phyloP scores from a whole-genome alignment of 2,113 vertebrate species.

The Dicaeum eximium region DNA sequence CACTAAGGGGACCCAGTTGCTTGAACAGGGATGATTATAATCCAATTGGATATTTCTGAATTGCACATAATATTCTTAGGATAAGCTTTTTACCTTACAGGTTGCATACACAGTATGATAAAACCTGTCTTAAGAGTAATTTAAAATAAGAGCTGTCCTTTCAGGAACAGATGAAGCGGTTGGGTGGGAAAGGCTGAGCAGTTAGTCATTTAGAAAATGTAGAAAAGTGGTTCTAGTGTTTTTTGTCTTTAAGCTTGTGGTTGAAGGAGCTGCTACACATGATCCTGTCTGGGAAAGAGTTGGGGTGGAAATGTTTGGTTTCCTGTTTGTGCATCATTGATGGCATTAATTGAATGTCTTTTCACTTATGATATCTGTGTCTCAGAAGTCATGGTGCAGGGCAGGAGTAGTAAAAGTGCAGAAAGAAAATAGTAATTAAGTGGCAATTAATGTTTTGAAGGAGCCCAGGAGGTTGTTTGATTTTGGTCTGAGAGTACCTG shows the following conservation, averaged over 20 bases:
- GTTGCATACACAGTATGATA: not conserved
- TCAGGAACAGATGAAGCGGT: not conserved
- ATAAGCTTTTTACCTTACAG: slow-evolving; percentile 7
- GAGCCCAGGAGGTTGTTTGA: not conserved
- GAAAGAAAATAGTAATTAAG: not conserved
- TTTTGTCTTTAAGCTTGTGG: not conserved
- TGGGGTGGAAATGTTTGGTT: not conserved
- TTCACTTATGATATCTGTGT: not conserved
- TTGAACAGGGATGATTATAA: slow-evolving; percentile 45
- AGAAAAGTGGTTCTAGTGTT: not conserved
- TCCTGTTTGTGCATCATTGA: not conserved
- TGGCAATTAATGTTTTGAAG: not conserved
- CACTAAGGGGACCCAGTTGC: slow-evolving; percentile 4
- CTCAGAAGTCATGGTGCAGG: not conserved
- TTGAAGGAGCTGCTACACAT: not conserved
- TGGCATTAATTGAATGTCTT: not conserved
- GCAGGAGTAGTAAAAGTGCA: not conserved
- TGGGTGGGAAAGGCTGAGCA: not conserved
- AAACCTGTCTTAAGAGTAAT: not conserved
- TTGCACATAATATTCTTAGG: slow-evolving; percentile 15
- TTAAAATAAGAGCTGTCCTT: not conserved
- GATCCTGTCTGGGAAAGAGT: not conserved
- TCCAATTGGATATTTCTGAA: slow-evolving; percentile 38
- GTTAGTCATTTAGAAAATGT: not conserved
- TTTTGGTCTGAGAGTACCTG: not conserved